Evolutionary conservation across 2,797 vertebrate species (phyloP), one percentile per base, ranked within the genome.

Genomic region (Poeciliopsis gracilis): DNA sequence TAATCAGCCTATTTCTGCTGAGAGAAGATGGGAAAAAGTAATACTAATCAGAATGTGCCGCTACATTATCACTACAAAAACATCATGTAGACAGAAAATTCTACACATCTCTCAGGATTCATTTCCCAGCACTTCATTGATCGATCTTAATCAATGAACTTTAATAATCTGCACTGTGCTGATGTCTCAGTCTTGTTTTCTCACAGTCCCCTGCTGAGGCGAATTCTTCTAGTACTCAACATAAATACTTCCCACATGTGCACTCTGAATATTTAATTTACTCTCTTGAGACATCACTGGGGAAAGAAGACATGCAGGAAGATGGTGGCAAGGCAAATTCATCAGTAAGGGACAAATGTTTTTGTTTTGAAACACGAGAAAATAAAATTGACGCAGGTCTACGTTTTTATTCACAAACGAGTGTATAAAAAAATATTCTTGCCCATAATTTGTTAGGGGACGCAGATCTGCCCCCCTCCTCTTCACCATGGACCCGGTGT

Each of bases 191-290:
- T 38, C 69, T 70, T 59, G n/a, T 78, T 72, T 82, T 81, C 75
- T 78, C 80, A 33, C 78, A 46, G 36, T 77, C 77, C 78, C 72
- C 47, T 61, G 30, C 73, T 84, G 81, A 84, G 70, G 82, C 45
- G 45, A 51, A 61, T 73, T 75, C 66, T 57, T 80, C 66, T 72
- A 71, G 78, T 77, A 79, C 51, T 59, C 82, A 30, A 73, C 81
- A 82, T 63, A 61, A 76, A 74, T 83, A 85, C 77, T 86, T 86
- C 79, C 61, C 38, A 11, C 83, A 87, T 82, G 78, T 81, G 80
- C 81, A 86, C 77, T 76, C 86, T 94, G 84, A 93, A 94, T 94
- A 91, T 94, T 93, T 94, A 67, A 94, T 92, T 87, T 41, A 67
- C 49, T 66, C 80, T 82, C 81, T 69, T 83, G 80, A 82, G 84